Conservation (phyloP, 2,888 invertebrate species). For the Ectropis crepuscularia region DNA sequence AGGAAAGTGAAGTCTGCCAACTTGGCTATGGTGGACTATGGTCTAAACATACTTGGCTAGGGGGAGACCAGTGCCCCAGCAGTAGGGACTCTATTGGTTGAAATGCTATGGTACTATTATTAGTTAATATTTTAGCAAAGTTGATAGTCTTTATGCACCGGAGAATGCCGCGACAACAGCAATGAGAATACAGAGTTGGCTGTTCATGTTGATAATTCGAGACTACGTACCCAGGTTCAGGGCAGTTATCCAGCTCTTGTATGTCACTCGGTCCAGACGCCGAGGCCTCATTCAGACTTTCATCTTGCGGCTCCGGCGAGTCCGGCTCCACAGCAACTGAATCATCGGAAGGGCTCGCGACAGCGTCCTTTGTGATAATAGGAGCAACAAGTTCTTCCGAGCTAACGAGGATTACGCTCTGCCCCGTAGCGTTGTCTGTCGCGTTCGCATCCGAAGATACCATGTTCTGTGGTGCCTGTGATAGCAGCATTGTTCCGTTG, state of each 20-base stretch:
- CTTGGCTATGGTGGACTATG: no score
- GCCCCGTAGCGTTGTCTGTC: slow-evolving; percentile 17
- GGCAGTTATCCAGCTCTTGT: background rate
- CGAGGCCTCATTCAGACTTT: background rate
- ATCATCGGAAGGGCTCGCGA: background rate
- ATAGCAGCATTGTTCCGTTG: slow-evolving; percentile 9
- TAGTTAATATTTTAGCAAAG: no score
- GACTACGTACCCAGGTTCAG: background rate
- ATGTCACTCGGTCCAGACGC: slow-evolving; percentile 3
- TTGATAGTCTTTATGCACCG: no score
- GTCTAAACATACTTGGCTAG: no score
- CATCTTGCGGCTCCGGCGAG: background rate
- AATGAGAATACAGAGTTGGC: no score
- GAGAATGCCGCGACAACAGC: no score
- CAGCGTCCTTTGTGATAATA: background rate
- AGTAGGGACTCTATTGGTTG: no score
- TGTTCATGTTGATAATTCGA: no score
- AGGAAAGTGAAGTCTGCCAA: no score
- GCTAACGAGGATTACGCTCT: slow-evolving; percentile 1
- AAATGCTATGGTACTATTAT: no score
- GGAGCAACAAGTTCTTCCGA: background rate
- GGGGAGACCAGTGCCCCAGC: no score
- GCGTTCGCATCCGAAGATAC: slow-evolving; percentile 13
- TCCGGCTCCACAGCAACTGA: background rate
- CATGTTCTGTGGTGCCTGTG: slow-evolving; percentile 5